Conservation (phyloP, 1,140 invertebrate genomes). For the Nylanderia fulva region DNA sequence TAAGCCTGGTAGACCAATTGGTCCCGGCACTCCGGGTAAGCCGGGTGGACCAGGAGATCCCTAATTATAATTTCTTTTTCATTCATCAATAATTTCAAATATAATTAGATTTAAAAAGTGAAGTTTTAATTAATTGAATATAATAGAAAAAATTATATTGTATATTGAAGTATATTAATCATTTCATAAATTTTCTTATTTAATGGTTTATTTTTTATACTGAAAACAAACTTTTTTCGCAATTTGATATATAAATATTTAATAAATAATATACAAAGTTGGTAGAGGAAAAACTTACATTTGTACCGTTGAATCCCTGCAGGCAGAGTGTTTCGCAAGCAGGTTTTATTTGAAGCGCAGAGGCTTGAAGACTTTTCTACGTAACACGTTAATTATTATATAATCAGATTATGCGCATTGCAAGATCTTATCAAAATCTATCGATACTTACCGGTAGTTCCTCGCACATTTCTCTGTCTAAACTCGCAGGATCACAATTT, state of each 20-base stretch:
- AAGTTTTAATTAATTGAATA: background rate
- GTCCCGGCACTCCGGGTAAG: constrained; percentile 76
- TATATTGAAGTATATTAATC: background rate
- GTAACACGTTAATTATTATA: constrained; percentile 62
- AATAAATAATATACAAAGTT: constrained; percentile 11
- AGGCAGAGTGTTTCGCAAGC: constrained; percentile 86
- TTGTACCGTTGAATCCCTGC: constrained; percentile 87
- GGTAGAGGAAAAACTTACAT: constrained; percentile 65
- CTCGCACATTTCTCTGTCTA: constrained; percentile 90
- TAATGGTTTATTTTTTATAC: background rate
- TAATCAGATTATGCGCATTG: constrained; percentile 18
- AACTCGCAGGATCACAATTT: constrained; percentile 91
- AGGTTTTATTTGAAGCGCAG: constrained; percentile 59
- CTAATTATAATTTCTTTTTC: constrained; percentile 41
- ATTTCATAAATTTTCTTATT: background rate
- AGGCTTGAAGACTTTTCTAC: constrained; percentile 62
- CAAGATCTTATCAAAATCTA: constrained; percentile 48
- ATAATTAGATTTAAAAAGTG: background rate
- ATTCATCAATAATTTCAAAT: background rate
- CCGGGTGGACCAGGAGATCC: constrained; percentile 55
- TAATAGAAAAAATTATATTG: background rate
- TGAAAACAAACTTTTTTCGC: background rate
- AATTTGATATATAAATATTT: background rate
- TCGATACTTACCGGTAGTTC: constrained; percentile 88
- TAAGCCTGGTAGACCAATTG: constrained; percentile 77